These are phyloP conservation scores for Rhea americana DNA, from an alignment of 2,113 vertebrate genomes.

Conservation along the genomic window DNA sequence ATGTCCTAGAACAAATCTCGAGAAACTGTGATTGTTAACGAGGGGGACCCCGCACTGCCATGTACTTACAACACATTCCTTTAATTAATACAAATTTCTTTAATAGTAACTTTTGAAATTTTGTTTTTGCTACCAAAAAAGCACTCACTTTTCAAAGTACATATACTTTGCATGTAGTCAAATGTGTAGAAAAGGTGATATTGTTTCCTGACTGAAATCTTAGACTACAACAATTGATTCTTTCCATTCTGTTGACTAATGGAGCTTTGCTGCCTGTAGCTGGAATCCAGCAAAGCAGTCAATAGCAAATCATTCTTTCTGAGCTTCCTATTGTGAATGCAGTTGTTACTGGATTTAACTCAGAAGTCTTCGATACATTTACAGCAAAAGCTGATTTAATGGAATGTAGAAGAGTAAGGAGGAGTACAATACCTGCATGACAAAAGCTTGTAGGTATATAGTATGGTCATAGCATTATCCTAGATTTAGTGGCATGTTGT, in stretches of 20 bases:
- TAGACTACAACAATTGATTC: conserved; percentile 7
- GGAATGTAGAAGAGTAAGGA: conserved; percentile 19
- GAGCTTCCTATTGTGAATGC: conserved; percentile 41
- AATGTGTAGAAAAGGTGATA: neutral
- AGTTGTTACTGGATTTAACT: conserved; percentile 39
- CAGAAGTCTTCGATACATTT: conserved; percentile 20
- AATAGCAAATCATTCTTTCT: conserved; percentile 53
- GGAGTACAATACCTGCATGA: neutral
- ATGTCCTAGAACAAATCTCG: conserved; percentile 6
- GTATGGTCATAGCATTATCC: neutral
- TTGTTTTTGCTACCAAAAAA: neutral
- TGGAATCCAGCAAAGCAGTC: conserved; percentile 54
- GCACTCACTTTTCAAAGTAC: neutral
- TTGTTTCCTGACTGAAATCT: conserved; percentile 28
- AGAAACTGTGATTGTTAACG: conserved; percentile 13
- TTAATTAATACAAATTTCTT: conserved; percentile 41
- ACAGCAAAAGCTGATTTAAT: conserved; percentile 42
- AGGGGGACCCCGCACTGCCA: conserved; percentile 20
- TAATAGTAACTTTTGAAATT: neutral
- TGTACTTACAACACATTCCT: neutral
- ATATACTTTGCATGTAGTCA: neutral
- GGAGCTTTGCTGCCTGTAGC: conserved; percentile 35
- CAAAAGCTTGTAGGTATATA: neutral
- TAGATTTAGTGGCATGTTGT: neutral
- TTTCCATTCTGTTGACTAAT: conserved; percentile 34